A percentile compares a stretch with the other conserved stretches of the same genome.
These are phyloP conservation scores for Tuta absoluta DNA, from an alignment of 2,888 invertebrate species.

Conservation along the genomic window DNA sequence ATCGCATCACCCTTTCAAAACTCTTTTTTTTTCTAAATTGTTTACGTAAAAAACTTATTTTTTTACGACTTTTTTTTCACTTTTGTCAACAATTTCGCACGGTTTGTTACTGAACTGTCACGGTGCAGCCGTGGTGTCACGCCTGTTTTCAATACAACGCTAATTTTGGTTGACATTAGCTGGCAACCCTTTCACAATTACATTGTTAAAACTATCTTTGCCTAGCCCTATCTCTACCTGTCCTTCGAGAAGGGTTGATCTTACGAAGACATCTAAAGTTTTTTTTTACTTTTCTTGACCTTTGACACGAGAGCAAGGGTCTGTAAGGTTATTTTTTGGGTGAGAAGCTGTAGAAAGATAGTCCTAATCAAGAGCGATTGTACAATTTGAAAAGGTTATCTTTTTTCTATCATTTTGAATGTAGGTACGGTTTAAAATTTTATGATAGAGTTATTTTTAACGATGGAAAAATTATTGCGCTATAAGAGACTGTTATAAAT, in stretches of 20 bases:
- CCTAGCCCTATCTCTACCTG: constrained; percentile 63
- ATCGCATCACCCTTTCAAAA: constrained; percentile 55
- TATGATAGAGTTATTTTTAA: neutral
- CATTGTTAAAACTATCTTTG: constrained; percentile 56
- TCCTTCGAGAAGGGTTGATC: constrained; percentile 64
- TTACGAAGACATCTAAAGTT: constrained; percentile 5
- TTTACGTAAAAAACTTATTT: constrained; percentile 21
- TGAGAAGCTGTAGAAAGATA: constrained; percentile 53
- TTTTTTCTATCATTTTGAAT: constrained; percentile 1
- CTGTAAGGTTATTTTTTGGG: constrained; percentile 52
- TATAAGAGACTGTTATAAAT: neutral
- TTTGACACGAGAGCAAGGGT: constrained; percentile 53
- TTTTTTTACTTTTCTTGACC: constrained; percentile 58
- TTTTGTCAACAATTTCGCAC: constrained; percentile 74
- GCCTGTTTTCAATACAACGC: constrained; percentile 68
- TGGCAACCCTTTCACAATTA: constrained; percentile 64
- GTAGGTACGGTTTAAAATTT: neutral
- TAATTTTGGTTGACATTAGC: constrained; percentile 65
- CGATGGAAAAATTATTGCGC: neutral
- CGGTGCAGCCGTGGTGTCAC: constrained; percentile 53
- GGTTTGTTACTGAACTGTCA: constrained; percentile 64
- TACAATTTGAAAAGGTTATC: constrained; percentile 35
- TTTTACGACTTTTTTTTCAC: constrained; percentile 44
- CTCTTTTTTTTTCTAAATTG: constrained; percentile 43
- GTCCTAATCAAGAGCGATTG: constrained; percentile 55